A percentile compares a stretch with the other conserved stretches of the same genome.
Conservation (phyloP, 1,140 invertebrate species). For the Apolygus lucorum region DNA sequence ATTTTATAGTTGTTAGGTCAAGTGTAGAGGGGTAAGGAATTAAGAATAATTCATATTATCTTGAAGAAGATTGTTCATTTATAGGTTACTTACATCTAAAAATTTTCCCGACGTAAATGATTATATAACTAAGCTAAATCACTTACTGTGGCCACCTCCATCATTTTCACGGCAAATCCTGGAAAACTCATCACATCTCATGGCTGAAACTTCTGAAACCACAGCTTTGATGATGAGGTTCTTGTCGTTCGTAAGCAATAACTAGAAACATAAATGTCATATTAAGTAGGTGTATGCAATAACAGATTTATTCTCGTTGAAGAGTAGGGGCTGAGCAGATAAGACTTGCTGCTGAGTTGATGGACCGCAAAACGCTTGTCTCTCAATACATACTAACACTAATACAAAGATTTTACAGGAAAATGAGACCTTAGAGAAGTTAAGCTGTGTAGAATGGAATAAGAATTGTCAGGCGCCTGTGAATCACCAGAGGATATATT, state of each 20-base stretch:
- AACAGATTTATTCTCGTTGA: too few species aligned
- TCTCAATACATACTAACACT: too few species aligned
- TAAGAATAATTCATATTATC: background rate
- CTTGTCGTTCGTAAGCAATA: background rate
- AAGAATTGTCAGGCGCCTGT: too few species aligned
- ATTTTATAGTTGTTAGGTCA: background rate
- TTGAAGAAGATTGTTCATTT: background rate
- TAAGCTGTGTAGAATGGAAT: too few species aligned
- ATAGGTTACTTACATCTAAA: background rate
- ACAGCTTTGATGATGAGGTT: background rate
- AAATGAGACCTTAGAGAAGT: too few species aligned
- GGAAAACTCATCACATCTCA: background rate
- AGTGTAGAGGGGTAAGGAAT: background rate
- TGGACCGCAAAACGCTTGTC: too few species aligned
- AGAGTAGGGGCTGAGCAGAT: too few species aligned
- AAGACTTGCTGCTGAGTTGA: too few species aligned
- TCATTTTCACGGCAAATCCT: background rate
- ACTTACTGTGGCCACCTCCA: background rate
- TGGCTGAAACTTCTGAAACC: background rate
- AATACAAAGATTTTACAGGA: too few species aligned
- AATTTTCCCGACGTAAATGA: background rate
- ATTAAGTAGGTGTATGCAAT: too few species aligned
- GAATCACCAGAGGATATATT: too few species aligned
- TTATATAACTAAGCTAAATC: background rate
- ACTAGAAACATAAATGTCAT: background rate